These are phyloP conservation scores for Dasypolia templi DNA, from an alignment of 2,888 invertebrate genomes.

Conservation along the genomic window DNA sequence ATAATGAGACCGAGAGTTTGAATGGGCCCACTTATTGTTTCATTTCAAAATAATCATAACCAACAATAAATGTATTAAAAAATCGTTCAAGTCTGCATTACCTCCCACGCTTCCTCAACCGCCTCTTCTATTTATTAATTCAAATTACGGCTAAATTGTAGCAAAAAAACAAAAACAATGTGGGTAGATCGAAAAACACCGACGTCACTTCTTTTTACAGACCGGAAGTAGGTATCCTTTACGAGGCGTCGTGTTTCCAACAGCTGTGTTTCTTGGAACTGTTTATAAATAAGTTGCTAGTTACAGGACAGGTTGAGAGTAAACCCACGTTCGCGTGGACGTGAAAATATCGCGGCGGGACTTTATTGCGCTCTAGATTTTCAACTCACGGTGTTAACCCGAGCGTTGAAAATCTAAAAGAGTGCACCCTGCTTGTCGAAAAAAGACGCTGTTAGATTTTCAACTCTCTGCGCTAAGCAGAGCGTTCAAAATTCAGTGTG, in stretches of 20 bases:
- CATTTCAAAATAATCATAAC: neutral
- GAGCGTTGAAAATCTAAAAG: too few relatives aligned
- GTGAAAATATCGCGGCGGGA: too few relatives aligned
- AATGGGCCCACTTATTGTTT: neutral
- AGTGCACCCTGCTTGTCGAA: too few relatives aligned
- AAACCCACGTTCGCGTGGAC: too few relatives aligned
- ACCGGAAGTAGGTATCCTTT: neutral
- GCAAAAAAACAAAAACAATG: conserved; percentile 8
- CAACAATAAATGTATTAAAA: neutral
- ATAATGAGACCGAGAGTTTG: neutral
- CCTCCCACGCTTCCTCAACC: neutral
- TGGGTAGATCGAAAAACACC: conserved; percentile 15
- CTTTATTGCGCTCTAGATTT: too few relatives aligned
- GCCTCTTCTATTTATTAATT: neutral
- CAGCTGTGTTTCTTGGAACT: neutral
- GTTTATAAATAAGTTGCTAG: neutral
- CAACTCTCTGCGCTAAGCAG: too few relatives aligned
- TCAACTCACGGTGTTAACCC: too few relatives aligned
- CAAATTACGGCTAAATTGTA: conserved; percentile 7
- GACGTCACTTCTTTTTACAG: conserved; percentile 15
- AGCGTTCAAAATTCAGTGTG: too few relatives aligned
- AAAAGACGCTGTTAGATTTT: too few relatives aligned
- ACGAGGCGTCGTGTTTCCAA: neutral
- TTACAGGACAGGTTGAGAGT: too few relatives aligned
- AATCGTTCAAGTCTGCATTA: neutral